These are phyloP conservation scores for Mythimna lalbum DNA, from an alignment of 2,888 invertebrate species.

Conservation along the genomic window DNA sequence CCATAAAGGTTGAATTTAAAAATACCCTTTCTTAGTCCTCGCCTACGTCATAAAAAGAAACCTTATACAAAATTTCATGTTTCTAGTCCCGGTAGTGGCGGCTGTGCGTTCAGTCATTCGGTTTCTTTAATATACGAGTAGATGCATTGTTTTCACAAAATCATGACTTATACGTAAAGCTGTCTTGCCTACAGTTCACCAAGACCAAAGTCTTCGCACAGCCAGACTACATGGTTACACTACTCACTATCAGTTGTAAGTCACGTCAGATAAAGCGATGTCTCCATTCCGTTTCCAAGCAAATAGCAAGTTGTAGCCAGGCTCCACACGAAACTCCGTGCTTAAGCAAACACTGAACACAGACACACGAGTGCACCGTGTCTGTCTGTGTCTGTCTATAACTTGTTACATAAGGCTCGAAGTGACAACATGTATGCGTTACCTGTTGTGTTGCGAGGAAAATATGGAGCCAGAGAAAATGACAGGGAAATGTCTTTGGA, in stretches of 20 bases:
- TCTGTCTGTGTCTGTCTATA: conserved; percentile 15
- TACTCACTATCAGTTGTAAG: conserved; percentile 56
- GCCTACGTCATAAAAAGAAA: no score
- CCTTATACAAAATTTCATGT: no score
- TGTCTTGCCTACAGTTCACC: conserved; percentile 3
- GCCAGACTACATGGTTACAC: conserved; percentile 37
- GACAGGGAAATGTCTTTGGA: conserved; percentile 2
- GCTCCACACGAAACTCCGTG: conserved; percentile 11
- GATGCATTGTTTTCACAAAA: not conserved
- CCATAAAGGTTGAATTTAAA: no score
- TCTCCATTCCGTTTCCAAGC: conserved; percentile 46
- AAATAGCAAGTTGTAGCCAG: conserved; percentile 43
- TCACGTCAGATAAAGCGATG: conserved; percentile 57
- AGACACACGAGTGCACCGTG: conserved; percentile 4
- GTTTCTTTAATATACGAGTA: no score
- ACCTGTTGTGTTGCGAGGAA: conserved; percentile 22
- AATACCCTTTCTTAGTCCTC: no score
- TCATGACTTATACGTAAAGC: not conserved
- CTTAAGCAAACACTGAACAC: conserved; percentile 37
- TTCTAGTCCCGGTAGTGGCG: no score
- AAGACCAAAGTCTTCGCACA: not conserved
- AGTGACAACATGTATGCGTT: conserved; percentile 22
- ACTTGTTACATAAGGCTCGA: conserved; percentile 30
- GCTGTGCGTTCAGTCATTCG: no score
- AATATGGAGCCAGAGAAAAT: conserved; percentile 12